Evolutionary conservation across 1,140 invertebrate genomes (phyloP), one percentile per base, ranked within the genome.

Genomic region (Anastatus disparis): DNA sequence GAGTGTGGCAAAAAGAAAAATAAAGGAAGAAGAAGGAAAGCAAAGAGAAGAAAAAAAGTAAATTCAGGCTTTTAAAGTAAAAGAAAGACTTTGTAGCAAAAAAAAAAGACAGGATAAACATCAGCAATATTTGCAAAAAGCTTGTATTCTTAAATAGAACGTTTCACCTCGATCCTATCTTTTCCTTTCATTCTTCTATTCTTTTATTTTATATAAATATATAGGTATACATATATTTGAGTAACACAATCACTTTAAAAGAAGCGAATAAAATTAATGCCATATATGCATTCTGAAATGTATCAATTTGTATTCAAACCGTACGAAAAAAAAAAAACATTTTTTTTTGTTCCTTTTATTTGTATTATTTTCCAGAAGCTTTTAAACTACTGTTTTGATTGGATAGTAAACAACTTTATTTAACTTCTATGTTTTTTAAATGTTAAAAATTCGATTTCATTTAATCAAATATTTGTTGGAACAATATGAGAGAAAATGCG

Each of bases 71-170:
- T 52, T 55, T 53, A 10, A 46, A 10, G n/a, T 26, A 35, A 65
- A 12, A 20, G 64, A 26, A 27, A 48, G 44, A 31, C 40, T 31
- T 7, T 12, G 31, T 35, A 24, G 42, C 10, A 44, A 27, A 12
- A 26, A 35, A 15, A 40, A 42, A 22, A 22, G 29, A 38, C 0
- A 6, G 27, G 35, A 68, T 68, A 68, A 38, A 12, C 31, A 68
- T 68, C 65, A 38, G 65, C 42, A 59, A 59, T 68, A 59, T 68
- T 35, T 40, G 64, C 31, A 27, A 46, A 58, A 58, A 27, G 22
- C 17, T 24, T 27, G 26, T n/a, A n/a, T n/a, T 48, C 31, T n/a
- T 48, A 20, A 26, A 29, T 8, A n/a, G n/a, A n/a, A n/a, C n/a
- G n/a, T n/a, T 53, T 35, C 13, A 20, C 2, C n/a, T 20, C 29